Evolutionary conservation across 2,888 invertebrate genomes (phyloP).

Genomic region (Ichneumon xanthorius): DNA sequence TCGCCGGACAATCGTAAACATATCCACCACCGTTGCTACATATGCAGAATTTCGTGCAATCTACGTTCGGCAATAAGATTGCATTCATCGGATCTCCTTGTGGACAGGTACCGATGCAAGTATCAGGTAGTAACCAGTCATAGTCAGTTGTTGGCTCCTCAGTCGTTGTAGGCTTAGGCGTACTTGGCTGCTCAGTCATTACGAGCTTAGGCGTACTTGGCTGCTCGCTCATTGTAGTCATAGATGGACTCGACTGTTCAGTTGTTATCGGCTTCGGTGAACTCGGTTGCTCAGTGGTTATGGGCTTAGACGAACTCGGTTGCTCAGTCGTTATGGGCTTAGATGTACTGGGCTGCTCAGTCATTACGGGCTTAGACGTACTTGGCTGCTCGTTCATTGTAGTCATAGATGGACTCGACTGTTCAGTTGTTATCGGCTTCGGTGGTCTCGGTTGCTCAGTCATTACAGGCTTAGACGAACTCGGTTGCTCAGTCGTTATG

Average conservation of each 20-base stretch:
- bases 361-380: too few relatives aligned
- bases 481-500: not conserved
- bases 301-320: too few relatives aligned
- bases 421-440: not conserved
- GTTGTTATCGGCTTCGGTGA: too few relatives aligned
- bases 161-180: not conserved
- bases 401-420: too few relatives aligned
- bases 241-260: too few relatives aligned
- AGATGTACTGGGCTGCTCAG: too few relatives aligned
- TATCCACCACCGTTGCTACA: slow-evolving; percentile 67
- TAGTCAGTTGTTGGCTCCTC: slow-evolving; percentile 3
- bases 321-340: too few relatives aligned
- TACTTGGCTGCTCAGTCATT: too few relatives aligned
- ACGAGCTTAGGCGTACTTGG: too few relatives aligned
- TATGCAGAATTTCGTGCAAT: slow-evolving; percentile 75
- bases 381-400: too few relatives aligned
- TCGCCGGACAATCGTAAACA: slow-evolving; percentile 68
- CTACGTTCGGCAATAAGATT: slow-evolving; percentile 68
- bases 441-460: not conserved
- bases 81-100: slow-evolving; percentile 28
- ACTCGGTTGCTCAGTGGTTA: too few relatives aligned
- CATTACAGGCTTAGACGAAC: not conserved
- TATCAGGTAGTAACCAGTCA: slow-evolving; percentile 1
- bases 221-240: too few relatives aligned
- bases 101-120: slow-evolving; percentile 73